Evolutionary conservation across 2,888 invertebrate species (phyloP).

Genomic region (Lacanobia oleracea): DNA sequence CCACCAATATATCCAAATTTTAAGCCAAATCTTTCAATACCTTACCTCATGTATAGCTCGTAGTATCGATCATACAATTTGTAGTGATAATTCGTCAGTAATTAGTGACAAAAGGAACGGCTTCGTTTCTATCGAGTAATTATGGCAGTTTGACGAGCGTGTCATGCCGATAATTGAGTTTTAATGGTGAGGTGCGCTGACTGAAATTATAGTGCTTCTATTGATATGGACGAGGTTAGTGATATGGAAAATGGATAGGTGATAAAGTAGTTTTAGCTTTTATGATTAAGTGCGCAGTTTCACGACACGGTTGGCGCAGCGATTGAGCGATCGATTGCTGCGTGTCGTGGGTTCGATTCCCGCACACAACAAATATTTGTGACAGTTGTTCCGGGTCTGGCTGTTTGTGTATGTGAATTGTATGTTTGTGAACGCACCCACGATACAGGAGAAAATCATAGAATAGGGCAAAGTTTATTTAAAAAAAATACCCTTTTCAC

Average conservation of each 20-base stretch:
- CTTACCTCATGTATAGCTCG: constrained; percentile 1
- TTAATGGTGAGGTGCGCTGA: constrained; percentile 53
- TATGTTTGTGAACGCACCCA: too few species aligned
- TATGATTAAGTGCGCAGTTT: background rate
- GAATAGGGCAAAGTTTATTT: too few species aligned
- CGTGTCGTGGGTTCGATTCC: too few species aligned
- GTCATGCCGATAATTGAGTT: constrained; percentile 60
- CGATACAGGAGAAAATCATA: too few species aligned
- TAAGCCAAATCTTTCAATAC: background rate
- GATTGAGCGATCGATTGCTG: too few species aligned
- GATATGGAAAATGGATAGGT: background rate
- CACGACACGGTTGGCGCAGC: too few species aligned
- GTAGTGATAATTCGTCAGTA: constrained; percentile 63
- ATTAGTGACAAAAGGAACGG: constrained; percentile 53
- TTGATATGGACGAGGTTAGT: constrained; percentile 25
- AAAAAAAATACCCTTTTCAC: too few species aligned
- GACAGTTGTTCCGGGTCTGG: too few species aligned
- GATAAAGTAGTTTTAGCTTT: background rate
- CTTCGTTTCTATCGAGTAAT: constrained; percentile 52
- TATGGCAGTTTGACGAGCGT: constrained; percentile 56
- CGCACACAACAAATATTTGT: too few species aligned
- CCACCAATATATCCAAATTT: background rate
- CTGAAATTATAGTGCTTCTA: constrained; percentile 46
- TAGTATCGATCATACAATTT: constrained; percentile 50
- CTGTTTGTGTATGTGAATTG: too few species aligned